Percentiles rank a stretch among this genome's conserved stretches.
These are phyloP conservation scores for Trachelus tabidus DNA, from an alignment of 2,888 invertebrate genomes.

Conservation along the genomic window DNA sequence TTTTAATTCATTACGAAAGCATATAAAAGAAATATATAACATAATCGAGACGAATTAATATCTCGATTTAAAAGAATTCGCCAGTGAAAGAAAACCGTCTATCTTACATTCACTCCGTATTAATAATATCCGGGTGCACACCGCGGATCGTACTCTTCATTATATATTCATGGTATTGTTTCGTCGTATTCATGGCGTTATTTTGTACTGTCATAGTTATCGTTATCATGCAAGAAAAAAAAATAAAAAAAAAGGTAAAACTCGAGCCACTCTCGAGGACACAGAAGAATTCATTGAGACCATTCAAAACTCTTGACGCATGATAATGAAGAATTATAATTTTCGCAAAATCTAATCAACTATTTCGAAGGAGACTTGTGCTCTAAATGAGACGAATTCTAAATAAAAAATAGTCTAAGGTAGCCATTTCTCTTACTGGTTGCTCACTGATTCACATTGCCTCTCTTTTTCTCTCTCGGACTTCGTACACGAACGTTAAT, in stretches of 20 bases:
- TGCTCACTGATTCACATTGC: not conserved
- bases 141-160: not conserved
- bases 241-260: not conserved
- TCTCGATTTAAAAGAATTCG: not conserved
- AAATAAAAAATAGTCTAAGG: not conserved
- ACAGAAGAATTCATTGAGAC: not conserved
- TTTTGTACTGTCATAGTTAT: not conserved
- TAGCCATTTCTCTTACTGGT: not conserved
- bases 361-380: not conserved
- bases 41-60: not conserved
- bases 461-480: not conserved
- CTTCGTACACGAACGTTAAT: not conserved
- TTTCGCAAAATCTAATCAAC: not conserved
- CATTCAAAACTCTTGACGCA: not conserved
- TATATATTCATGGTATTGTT: not conserved
- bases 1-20: not conserved
- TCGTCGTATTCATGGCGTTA: not conserved
- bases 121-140: too few relatives aligned
- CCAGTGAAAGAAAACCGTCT: not conserved
- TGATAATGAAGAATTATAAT: not conserved
- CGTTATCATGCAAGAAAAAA: slow-evolving; percentile 1
- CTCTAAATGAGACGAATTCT: not conserved
- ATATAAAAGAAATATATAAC: not conserved
- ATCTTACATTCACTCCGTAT: not conserved
- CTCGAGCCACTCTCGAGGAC: not conserved